Percentiles rank a stretch among this genome's conserved stretches.
Conservation (phyloP, 2,888 invertebrate genomes). For the Lithophane ornitopus region DNA sequence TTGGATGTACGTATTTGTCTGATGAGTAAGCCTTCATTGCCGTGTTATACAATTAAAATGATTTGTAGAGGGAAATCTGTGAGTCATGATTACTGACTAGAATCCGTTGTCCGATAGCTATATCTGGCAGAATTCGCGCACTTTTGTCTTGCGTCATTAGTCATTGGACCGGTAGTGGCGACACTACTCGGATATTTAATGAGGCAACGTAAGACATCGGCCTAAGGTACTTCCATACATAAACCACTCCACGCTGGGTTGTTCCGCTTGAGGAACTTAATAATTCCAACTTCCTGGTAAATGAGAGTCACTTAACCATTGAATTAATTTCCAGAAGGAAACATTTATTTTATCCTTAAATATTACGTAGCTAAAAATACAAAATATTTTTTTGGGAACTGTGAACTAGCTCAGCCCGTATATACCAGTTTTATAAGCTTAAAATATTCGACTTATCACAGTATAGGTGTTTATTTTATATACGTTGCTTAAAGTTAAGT, state of each 20-base stretch:
- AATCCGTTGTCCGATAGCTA: slow-evolving; percentile 68
- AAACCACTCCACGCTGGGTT: slow-evolving; percentile 40
- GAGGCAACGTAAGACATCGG: slow-evolving; percentile 37
- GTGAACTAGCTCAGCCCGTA: neutral
- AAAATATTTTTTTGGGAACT: neutral
- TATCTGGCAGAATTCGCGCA: slow-evolving; percentile 85
- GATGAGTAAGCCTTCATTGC: slow-evolving; percentile 65
- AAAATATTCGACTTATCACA: neutral
- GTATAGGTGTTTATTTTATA: neutral
- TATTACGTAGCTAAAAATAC: neutral
- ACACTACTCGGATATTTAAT: slow-evolving; percentile 66
- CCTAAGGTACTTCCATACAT: slow-evolving; percentile 24
- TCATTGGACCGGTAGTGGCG: slow-evolving; percentile 73
- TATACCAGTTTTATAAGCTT: no score
- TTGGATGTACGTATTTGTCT: slow-evolving; percentile 33
- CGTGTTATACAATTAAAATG: slow-evolving; percentile 74
- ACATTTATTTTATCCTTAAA: slow-evolving; percentile 18
- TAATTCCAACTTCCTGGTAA: slow-evolving; percentile 36
- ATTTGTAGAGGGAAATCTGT: slow-evolving; percentile 78
- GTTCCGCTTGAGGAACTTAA: slow-evolving; percentile 40
- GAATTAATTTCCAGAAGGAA: slow-evolving; percentile 27
- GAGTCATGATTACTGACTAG: slow-evolving; percentile 79
- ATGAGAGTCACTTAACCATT: slow-evolving; percentile 13
- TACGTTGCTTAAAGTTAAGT: no score
- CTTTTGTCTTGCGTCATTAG: slow-evolving; percentile 84